phyloP scores from a whole-genome alignment of 2,113 vertebrate genomes.

The Tetrax tetrax region DNA sequence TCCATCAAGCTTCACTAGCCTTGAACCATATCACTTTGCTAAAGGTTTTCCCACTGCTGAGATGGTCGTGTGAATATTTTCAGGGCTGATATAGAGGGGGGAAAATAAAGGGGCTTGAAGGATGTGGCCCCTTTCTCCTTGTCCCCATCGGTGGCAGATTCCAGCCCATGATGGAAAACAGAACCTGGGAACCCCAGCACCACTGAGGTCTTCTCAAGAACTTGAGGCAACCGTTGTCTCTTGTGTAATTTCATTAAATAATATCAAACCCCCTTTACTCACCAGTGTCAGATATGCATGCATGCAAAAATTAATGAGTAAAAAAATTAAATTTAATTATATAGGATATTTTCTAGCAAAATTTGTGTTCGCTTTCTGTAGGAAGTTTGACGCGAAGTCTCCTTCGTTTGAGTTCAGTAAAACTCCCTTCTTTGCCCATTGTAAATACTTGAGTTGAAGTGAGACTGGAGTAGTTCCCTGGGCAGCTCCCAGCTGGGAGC shows the following conservation, averaged over 20 bases:
- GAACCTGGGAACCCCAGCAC: background rate
- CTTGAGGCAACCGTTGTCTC: background rate
- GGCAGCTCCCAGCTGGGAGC: conserved; percentile 35
- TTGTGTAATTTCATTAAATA: background rate
- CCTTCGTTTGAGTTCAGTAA: conserved; percentile 21
- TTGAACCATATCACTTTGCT: background rate
- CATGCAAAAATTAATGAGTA: background rate
- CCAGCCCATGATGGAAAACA: background rate
- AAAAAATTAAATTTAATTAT: background rate
- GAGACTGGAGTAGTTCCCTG: conserved; percentile 46
- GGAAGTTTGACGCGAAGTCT: background rate
- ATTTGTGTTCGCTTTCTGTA: background rate
- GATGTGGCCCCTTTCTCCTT: background rate
- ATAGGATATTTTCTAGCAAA: background rate
- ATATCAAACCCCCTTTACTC: background rate
- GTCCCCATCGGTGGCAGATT: no score
- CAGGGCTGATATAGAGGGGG: accelerated
- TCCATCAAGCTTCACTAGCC: background rate
- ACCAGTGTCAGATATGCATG: background rate
- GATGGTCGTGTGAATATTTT: background rate
- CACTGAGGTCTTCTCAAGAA: no score
- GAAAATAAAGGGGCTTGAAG: background rate
- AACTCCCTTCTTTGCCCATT: conserved; percentile 35
- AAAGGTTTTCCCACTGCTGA: background rate
- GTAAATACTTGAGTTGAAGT: background rate